Evolutionary conservation across 1,140 invertebrate genomes (phyloP), one percentile per base, ranked within the genome.

Genomic region (Carposina sasakii): DNA sequence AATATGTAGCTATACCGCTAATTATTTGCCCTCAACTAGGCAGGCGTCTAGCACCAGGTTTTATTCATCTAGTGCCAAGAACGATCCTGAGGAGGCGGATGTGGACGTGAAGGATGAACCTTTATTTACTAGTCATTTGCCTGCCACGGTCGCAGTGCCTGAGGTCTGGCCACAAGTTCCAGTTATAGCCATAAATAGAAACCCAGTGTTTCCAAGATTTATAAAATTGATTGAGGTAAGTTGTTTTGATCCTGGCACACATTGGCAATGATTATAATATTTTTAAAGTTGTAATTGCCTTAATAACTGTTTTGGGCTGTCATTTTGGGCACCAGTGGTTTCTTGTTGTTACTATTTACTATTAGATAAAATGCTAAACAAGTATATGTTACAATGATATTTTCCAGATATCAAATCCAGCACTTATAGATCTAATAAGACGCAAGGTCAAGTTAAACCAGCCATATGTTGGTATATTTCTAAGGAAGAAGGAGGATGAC

Each of bases 161-260:
- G 98, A 99, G 85, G 90, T 95, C 20, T 99, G 96, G 92, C 98
- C 98, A 5, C 91, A 95, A 77, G 90, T 99, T 6, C 98, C 98
- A 31, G 90, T 99, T 10, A 94, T 99, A 65, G 96, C 97, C 2
- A 93, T 99, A 47, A 93, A 89, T 65, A 89, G 96, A 62, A 97
- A 98, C 88, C 98, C 98, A 24, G 93, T 99, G 1, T 99, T 99
- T 87, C 98, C 98, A 30, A 90, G 95, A 65, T 99, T 99, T 86
- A 97, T 99, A 52, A 99, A 99, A 87, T 91, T 99, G 54, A 92
- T 99, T 54, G 98, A 99, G 87, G 94, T 96, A 76, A 71, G 55
- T 51, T 15, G 2, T 30, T n/a, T 30, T 26, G 24, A 26, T 6
- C 24, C 15, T 30, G 12, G 2, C 12, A 2, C 28, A 30, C 6